Conservation (phyloP, 2,113 vertebrate genomes). For the Microcebus tavaratra region DNA sequence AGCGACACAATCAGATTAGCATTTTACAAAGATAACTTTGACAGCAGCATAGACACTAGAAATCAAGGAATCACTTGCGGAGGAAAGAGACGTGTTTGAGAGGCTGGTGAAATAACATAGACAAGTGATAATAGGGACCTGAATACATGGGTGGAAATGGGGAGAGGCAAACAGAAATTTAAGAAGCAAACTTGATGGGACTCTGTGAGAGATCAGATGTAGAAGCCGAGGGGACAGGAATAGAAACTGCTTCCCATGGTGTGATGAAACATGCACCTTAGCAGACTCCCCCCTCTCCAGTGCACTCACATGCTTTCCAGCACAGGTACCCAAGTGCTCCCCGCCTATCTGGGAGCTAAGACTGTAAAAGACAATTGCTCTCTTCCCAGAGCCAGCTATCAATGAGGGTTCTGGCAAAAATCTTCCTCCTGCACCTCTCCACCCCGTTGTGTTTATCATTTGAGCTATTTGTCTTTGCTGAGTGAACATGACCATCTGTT, state of each 20-base stretch:
- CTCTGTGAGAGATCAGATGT: neutral
- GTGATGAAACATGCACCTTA: accelerated
- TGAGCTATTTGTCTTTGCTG: constrained; percentile 55
- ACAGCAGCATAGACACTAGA: neutral
- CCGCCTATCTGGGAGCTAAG: neutral
- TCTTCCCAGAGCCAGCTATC: neutral
- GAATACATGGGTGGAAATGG: no score
- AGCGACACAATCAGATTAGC: neutral
- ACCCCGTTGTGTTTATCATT: constrained; percentile 30
- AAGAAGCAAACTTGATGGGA: neutral
- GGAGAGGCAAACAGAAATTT: neutral
- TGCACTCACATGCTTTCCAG: neutral
- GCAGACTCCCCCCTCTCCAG: accelerated
- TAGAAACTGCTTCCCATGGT: accelerated
- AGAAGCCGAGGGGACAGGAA: neutral
- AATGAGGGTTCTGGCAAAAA: neutral
- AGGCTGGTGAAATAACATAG: neutral
- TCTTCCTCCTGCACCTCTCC: neutral
- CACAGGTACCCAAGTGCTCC: neutral
- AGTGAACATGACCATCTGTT: constrained; percentile 60
- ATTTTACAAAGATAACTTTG: neutral
- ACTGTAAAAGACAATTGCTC: neutral
- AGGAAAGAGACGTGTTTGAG: neutral
- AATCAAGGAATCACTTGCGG: neutral
- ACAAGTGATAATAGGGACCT: neutral